Conservation (phyloP, 2,113 vertebrate species). For the Symphodus melops region DNA sequence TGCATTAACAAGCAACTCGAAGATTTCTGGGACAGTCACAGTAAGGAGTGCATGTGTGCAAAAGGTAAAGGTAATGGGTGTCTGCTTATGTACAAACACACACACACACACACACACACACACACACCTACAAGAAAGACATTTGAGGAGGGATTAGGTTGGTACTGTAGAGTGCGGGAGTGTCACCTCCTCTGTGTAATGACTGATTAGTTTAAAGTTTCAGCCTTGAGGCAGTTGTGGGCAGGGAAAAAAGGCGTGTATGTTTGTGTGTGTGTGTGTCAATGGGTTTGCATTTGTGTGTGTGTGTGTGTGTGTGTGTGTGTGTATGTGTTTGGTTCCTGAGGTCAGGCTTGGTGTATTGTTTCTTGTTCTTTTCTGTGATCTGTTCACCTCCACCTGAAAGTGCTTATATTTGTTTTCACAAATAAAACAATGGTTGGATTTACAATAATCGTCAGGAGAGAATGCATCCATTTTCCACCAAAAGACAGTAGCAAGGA, state of each 20-base stretch:
- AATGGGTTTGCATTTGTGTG: no score
- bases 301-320: constrained; percentile 18
- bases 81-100: constrained; percentile 37
- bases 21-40: no score
- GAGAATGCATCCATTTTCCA: constrained; percentile 56
- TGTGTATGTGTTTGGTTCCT: constrained; percentile 11
- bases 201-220: constrained; percentile 69
- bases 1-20: no score
- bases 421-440: constrained; percentile 29
- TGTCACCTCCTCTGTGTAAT: constrained; percentile 38
- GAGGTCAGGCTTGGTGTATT: constrained; percentile 57
- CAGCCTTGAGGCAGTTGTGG: constrained; percentile 63
- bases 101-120: constrained; percentile 12
- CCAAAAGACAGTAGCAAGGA: constrained; percentile 45
- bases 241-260: constrained; percentile 22
- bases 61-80: constrained; percentile 8
- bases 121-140: constrained; percentile 15
- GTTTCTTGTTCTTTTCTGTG: constrained; percentile 58
- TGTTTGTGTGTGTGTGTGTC: constrained; percentile 35
- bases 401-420: constrained; percentile 60
- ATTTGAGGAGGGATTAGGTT: constrained; percentile 28
- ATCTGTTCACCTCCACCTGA: constrained; percentile 59
- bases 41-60: no score
- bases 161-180: constrained; percentile 27
- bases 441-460: constrained; percentile 38